Evolutionary conservation across 2,797 vertebrate genomes (phyloP).

Genomic region (Odontamblyopus rebecca): DNA sequence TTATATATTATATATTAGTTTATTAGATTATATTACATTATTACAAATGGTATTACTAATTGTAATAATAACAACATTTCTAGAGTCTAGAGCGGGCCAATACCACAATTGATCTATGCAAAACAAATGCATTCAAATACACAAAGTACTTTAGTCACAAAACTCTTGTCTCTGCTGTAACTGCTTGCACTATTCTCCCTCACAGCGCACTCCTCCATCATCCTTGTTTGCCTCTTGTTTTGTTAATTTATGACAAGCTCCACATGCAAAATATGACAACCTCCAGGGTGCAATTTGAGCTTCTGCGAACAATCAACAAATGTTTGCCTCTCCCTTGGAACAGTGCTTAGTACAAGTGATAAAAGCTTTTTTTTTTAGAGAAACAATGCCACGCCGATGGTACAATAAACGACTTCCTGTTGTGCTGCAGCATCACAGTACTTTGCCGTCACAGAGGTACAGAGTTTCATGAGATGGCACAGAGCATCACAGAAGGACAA

Average conservation of each 20-base stretch:
- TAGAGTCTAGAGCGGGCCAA: neutral
- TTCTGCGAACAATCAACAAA: constrained; percentile 64
- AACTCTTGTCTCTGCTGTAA: constrained; percentile 39
- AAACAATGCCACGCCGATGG: constrained; percentile 61
- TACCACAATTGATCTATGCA: neutral
- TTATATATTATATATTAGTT: too few species aligned
- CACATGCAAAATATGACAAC: constrained; percentile 60
- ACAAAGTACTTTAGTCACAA: neutral
- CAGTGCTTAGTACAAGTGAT: constrained; percentile 60
- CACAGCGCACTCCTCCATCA: constrained; percentile 53
- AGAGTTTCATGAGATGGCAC: constrained; percentile 44
- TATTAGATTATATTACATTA: too few species aligned
- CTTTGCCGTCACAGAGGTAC: constrained; percentile 39
- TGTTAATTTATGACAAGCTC: constrained; percentile 69
- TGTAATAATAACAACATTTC: too few species aligned
- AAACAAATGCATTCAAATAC: neutral
- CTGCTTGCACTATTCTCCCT: constrained; percentile 58
- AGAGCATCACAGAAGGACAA: constrained; percentile 50
- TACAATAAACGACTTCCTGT: constrained; percentile 74
- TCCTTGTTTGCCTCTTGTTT: constrained; percentile 48
- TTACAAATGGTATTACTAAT: too few species aligned
- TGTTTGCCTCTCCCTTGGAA: constrained; percentile 68
- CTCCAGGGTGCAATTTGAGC: constrained; percentile 64
- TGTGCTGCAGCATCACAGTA: constrained; percentile 57
- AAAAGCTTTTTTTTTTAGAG: constrained; percentile 64